phyloP scores from a whole-genome alignment of 2,888 invertebrate species.

The Sepioteuthis lessoniana region DNA sequence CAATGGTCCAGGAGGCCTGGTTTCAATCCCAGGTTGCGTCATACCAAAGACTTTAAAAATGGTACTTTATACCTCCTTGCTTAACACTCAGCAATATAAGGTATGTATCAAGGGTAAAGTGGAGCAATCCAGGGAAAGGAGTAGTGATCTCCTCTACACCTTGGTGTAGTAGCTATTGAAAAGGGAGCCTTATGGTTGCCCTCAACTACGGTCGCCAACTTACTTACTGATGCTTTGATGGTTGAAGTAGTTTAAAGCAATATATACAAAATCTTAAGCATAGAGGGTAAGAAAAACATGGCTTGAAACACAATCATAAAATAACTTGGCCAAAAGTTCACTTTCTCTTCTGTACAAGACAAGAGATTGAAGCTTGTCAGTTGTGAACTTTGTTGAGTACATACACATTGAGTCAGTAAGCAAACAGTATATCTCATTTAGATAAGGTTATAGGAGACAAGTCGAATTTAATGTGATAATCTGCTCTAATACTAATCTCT shows the following conservation, averaged over 20 bases:
- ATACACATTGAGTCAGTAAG: neutral
- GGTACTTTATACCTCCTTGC: too few relatives aligned
- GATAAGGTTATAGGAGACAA: neutral
- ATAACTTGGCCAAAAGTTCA: neutral
- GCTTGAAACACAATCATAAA: neutral
- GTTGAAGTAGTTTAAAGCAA: neutral
- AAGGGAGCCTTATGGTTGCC: too few relatives aligned
- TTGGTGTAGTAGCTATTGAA: too few relatives aligned
- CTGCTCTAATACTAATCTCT: conserved; percentile 1
- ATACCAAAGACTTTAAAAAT: too few relatives aligned
- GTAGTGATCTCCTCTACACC: too few relatives aligned
- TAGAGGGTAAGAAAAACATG: neutral
- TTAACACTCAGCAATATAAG: too few relatives aligned
- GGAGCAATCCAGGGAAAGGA: too few relatives aligned
- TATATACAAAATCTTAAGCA: neutral
- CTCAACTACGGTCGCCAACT: too few relatives aligned
- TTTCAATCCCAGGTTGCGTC: too few relatives aligned
- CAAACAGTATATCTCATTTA: neutral
- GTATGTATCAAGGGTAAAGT: too few relatives aligned
- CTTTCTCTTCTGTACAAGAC: neutral
- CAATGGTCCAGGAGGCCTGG: too few relatives aligned
- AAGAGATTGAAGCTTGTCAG: neutral
- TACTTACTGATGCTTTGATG: neutral
- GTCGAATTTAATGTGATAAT: neutral
- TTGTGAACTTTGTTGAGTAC: neutral